Percentiles rank a stretch among this genome's conserved stretches.
Conservation (phyloP, 2,113 vertebrate species). For the Oncorhynchus kisutch region DNA sequence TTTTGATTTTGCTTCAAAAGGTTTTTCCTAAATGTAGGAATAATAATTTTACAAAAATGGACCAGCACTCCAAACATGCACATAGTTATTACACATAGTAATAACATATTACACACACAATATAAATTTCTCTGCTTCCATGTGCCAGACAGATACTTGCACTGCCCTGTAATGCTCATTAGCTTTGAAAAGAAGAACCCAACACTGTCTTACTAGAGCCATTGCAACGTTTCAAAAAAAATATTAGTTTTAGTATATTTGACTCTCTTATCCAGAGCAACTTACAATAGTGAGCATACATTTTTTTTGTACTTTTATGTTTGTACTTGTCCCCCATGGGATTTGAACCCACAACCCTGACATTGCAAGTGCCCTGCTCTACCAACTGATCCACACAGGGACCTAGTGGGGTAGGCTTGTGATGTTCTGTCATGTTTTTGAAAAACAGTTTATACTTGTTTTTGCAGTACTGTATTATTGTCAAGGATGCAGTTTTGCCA, state of each 20-base stretch:
- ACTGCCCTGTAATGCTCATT: conserved; percentile 4
- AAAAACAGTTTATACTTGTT: neutral
- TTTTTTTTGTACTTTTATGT: too few relatives aligned
- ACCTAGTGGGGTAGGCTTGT: too few relatives aligned
- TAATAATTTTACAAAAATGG: conserved; percentile 19
- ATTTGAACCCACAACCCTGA: too few relatives aligned
- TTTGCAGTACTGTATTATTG: neutral
- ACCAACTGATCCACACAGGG: too few relatives aligned
- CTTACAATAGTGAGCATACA: too few relatives aligned
- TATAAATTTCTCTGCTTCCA: conserved; percentile 17
- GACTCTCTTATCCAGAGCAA: too few relatives aligned
- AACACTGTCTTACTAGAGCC: neutral
- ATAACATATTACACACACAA: neutral
- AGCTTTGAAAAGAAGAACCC: neutral
- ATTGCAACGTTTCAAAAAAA: neutral
- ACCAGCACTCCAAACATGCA: too few relatives aligned
- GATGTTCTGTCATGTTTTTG: neutral
- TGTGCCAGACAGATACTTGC: conserved; percentile 11
- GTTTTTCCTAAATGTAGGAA: neutral
- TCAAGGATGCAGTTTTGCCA: neutral
- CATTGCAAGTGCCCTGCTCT: too few relatives aligned
- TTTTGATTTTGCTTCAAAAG: neutral
- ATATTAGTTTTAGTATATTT: neutral
- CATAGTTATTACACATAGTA: too few relatives aligned
- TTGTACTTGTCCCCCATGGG: too few relatives aligned